These are phyloP conservation scores for Antigone vipio DNA, from an alignment of 2,113 vertebrate species.

Conservation along the genomic window DNA sequence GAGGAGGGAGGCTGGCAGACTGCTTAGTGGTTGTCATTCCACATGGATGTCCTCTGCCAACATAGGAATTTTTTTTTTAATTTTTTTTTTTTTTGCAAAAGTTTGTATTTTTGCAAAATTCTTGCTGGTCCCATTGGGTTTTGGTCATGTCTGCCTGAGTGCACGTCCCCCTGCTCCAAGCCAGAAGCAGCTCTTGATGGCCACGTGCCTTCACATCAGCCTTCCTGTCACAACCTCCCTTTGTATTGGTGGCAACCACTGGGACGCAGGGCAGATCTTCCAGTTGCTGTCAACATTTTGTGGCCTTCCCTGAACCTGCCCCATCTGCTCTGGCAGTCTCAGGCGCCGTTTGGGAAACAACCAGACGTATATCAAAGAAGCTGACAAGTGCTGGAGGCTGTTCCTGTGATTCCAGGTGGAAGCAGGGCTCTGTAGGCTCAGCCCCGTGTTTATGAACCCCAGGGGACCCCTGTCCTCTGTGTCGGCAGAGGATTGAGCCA, in stretches of 20 bases:
- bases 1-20: not conserved
- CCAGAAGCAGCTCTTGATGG: not conserved
- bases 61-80: too few species aligned
- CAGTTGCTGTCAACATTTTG: not conserved
- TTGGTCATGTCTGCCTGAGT: not conserved
- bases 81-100: not conserved
- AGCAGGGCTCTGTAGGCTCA: not conserved
- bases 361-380: not conserved
- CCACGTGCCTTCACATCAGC: not conserved
- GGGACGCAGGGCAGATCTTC: not conserved
- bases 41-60: not conserved
- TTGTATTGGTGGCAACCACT: not conserved
- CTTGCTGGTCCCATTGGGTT: not conserved
- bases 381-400: not conserved
- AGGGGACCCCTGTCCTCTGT: not conserved
- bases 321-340: too few species aligned
- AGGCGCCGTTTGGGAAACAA: not conserved
- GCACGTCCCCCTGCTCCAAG: rapidly evolving
- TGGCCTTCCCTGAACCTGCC: not conserved
- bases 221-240: rapidly evolving
- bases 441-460: not conserved
- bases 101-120: not conserved
- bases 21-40: not conserved
- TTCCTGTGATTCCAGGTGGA: not conserved
- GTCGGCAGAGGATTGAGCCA: not conserved